Evolutionary conservation across 2,797 vertebrate species (phyloP), one percentile per base, ranked within the genome.

Genomic region (Cyprinodon diabolis): DNA sequence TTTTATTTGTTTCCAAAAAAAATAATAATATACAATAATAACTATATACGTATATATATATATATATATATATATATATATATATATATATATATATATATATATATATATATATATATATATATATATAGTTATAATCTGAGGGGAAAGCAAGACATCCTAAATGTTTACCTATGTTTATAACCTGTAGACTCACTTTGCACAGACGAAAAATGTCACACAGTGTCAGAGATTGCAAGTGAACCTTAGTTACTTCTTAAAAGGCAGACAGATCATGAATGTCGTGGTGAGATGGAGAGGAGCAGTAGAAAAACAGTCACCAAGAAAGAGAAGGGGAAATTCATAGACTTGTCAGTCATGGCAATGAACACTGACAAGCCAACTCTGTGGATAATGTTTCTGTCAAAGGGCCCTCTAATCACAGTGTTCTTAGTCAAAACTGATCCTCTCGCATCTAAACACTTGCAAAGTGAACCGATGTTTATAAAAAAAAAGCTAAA

Each of bases 371-470:
- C 69, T 88, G 91, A 93, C 91, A 93, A 87, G 86, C 81, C 75
- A 83, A 84, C 87, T 91, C 87, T 89, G 87, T 92, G 92, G 93
- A 94, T 93, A 94, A 93, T 93, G 92, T 94, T 93, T 92, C 90
- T 92, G 92, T 94, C 94, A 92, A 83, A 81, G 87, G 88, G 84
- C 83, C 51, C 93, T 93, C 90, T 95, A 94, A 94, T 95, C 94
- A 93, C 85, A 91, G 89, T 92, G 92, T 90, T 92, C 87, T 94
- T 90, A 92, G 91, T 94, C 93, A 92, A 93, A 93, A 93, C 91
- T 89, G 87, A 88, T 90, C 91, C 87, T 76, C 83, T 88, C 68
- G 68, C 84, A 84, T 90, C 86, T 87, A 87, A 83, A 68, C 63
- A 19, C 73, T 78, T 8, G 73, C 84, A 90, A 86, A 84, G 84